Conservation (phyloP, 2,888 invertebrate genomes). For the Drosophila macrospina region DNA sequence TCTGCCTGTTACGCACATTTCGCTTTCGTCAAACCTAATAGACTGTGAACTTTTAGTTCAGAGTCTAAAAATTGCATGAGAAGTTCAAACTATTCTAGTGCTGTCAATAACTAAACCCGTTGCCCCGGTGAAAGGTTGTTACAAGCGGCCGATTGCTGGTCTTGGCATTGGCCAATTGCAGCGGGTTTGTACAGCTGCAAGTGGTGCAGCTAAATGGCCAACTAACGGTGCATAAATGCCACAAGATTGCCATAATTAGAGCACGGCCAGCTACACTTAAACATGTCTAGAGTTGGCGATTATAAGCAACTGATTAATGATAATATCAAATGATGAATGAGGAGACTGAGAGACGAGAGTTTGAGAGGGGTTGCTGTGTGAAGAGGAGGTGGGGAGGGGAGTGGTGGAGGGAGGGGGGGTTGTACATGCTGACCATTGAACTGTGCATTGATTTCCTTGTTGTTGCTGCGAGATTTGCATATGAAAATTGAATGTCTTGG, state of each 20-base stretch:
- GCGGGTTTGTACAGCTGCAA: slow-evolving; percentile 28
- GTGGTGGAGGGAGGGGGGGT: not conserved
- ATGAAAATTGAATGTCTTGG: slow-evolving; percentile 27
- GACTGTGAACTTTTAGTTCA: no score
- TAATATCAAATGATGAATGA: slow-evolving; percentile 16
- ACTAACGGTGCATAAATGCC: slow-evolving; percentile 61
- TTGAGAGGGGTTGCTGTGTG: no score
- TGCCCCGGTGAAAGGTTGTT: slow-evolving; percentile 57
- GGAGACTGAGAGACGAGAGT: no score
- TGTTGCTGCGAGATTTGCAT: slow-evolving; percentile 62
- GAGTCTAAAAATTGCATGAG: no score
- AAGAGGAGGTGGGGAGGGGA: no score
- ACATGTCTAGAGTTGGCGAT: slow-evolving; percentile 70
- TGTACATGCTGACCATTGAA: slow-evolving; percentile 23
- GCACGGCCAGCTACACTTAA: slow-evolving; percentile 64
- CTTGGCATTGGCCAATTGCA: slow-evolving; percentile 53
- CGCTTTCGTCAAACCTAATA: no score
- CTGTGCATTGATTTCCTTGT: slow-evolving; percentile 66
- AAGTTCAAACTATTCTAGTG: no score
- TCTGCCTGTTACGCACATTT: no score
- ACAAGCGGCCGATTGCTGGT: slow-evolving; percentile 36
- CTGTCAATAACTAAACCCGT: slow-evolving; percentile 34
- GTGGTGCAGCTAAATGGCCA: slow-evolving; percentile 47
- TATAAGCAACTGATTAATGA: slow-evolving; percentile 41
- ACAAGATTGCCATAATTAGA: slow-evolving; percentile 71